These are phyloP conservation scores for Sminthurinus signatus DNA, from an alignment of 1,140 invertebrate genomes.

Conservation along the genomic window DNA sequence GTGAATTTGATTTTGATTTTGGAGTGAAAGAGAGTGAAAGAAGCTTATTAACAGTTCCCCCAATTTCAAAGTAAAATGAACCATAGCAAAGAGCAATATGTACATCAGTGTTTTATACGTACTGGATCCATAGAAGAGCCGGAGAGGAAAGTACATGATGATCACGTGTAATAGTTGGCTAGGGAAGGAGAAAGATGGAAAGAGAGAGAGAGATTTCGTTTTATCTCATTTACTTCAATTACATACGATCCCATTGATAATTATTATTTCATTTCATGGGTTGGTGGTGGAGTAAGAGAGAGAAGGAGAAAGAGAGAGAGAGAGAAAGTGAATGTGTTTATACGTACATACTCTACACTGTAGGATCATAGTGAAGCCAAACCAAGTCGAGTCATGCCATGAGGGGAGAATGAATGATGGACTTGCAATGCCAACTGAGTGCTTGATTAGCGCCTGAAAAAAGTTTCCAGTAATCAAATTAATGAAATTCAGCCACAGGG, in stretches of 20 bases:
- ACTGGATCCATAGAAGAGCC: too few relatives aligned
- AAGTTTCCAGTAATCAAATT: conserved; percentile 29
- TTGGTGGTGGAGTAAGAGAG: background rate
- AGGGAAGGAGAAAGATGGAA: too few relatives aligned
- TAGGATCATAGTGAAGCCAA: too few relatives aligned
- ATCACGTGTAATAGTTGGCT: background rate
- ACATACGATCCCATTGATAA: conserved; percentile 1
- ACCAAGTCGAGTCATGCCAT: background rate
- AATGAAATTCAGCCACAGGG: conserved; percentile 19
- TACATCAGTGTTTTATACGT: too few relatives aligned
- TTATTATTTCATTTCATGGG: conserved; percentile 13
- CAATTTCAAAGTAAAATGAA: too few relatives aligned
- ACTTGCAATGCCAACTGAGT: conserved; percentile 14
- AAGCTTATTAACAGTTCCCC: too few relatives aligned
- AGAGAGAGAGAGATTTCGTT: background rate
- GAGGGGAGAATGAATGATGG: conserved; percentile 20
- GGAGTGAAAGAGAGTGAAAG: too few relatives aligned
- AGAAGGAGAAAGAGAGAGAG: background rate
- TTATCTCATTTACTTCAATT: conserved; percentile 3
- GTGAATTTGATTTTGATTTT: too few relatives aligned
- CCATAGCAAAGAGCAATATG: too few relatives aligned
- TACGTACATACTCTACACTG: background rate
- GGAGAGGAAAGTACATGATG: background rate
- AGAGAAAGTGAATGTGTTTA: background rate
- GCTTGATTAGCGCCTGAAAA: conserved; percentile 27